Evolutionary conservation across 2,797 vertebrate genomes (phyloP), one percentile per base, ranked within the genome.

Genomic region (Choloepus didactylus): DNA sequence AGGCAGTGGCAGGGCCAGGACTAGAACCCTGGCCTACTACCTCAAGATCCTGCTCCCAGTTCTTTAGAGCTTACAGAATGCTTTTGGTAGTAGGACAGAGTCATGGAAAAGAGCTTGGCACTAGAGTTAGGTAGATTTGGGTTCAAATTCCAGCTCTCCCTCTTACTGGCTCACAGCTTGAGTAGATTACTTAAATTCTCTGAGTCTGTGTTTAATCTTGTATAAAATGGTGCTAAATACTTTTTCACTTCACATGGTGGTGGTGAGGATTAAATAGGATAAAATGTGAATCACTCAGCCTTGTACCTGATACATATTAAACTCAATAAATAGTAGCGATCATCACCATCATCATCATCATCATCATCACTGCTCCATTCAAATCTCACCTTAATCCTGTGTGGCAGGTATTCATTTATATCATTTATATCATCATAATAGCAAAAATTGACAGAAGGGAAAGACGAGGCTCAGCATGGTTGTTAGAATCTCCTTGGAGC

Each of bases 181-280:
- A 11, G n/a, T 12, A 49, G 9, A 60, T 69, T 18, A 75, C 59
- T 31, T 84, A 31, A 44, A 49, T 84, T 94, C 85, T 89, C 80
- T 73, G 62, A 95, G 31, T 54, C 92, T 90, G 85, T 80, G 66
- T 44, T 91, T 94, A 6, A 7, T 86, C 69, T 86, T 41, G 11
- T 85, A 41, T 49, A n/a, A 66, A 69, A 66, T 79, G 62, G 62
- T 56, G 69, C 67, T 60, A 64, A 81, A 29, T 93, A 60, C 38
- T 77, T 92, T 87, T 73, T 54, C 41, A 67, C 16, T 54, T 75
- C 29, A 3, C 51, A 27, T 88, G 64, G 19, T 54, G 21, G 23
- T 25, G 23, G 66, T 80, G 38, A 95, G 35, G 60, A 72, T 72
- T 67, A 83, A 89, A 60, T 60, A 81, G 51, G 54, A 44, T 44